Conservation (phyloP, 2,888 invertebrate species). For the Arge pagana region DNA sequence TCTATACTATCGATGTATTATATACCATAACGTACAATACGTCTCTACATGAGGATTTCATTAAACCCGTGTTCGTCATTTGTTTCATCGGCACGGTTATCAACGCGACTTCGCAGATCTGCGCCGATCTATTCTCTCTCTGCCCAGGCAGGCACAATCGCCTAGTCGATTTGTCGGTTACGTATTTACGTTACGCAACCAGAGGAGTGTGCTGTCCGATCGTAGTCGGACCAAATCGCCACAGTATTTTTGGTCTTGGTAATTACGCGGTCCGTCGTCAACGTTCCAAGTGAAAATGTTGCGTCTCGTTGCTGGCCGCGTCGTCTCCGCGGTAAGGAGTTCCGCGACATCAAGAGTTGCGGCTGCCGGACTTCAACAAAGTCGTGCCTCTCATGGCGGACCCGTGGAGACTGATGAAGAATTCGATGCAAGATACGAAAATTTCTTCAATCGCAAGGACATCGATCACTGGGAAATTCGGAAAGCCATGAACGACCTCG, state of each 20-base stretch:
- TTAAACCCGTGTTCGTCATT: too few relatives aligned
- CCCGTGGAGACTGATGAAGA: constrained; percentile 79
- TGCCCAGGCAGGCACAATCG: too few relatives aligned
- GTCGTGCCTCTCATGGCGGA: constrained; percentile 57
- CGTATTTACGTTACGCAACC: constrained; percentile 8
- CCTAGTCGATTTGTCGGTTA: too few relatives aligned
- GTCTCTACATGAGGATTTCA: too few relatives aligned
- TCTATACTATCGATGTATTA: too few relatives aligned
- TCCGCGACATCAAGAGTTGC: constrained; percentile 36
- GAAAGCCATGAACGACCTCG: constrained; percentile 85
- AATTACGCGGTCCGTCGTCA: too few relatives aligned
- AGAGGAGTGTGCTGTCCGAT: constrained; percentile 8
- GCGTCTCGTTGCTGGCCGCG: constrained; percentile 43
- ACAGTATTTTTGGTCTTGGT: neutral
- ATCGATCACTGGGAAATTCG: constrained; percentile 96
- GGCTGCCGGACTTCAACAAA: constrained; percentile 46
- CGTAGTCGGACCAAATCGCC: constrained; percentile 1
- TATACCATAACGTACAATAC: too few relatives aligned
- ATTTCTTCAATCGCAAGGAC: constrained; percentile 82
- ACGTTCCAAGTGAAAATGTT: constrained; percentile 36
- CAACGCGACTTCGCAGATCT: too few relatives aligned
- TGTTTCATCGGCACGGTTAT: too few relatives aligned
- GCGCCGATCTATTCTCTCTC: too few relatives aligned
- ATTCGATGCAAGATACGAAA: constrained; percentile 82
- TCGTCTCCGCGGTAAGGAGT: constrained; percentile 32